Evolutionary conservation across 2,888 invertebrate species (phyloP).

Genomic region (Epirrhoe tristata): DNA sequence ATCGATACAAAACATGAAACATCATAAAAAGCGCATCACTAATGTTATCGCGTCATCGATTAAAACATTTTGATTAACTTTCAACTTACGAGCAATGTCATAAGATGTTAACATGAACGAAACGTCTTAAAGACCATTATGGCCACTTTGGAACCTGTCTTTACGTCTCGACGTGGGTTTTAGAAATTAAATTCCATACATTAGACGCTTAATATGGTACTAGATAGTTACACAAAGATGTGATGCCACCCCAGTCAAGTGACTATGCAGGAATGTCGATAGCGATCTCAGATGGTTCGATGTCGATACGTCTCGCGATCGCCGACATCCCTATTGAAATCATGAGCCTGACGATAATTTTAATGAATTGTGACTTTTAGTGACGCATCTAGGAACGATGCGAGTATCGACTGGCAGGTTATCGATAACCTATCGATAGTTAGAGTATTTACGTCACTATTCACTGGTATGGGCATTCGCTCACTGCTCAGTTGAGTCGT

Average conservation of each 20-base stretch:
- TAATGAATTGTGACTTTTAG: slow-evolving; percentile 84
- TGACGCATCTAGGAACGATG: slow-evolving; percentile 75
- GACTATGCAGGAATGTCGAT: slow-evolving; percentile 83
- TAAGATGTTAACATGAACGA: slow-evolving; percentile 70
- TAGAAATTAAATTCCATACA: slow-evolving; percentile 82
- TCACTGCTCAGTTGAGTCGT: no score
- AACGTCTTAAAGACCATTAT: slow-evolving; percentile 76
- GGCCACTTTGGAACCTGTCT: slow-evolving; percentile 66
- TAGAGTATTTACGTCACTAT: slow-evolving; percentile 24
- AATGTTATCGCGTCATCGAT: slow-evolving; percentile 82
- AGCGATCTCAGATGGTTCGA: slow-evolving; percentile 75
- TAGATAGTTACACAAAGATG: slow-evolving; percentile 79
- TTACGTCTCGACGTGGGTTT: slow-evolving; percentile 65
- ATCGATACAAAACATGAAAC: slow-evolving; percentile 49
- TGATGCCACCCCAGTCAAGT: slow-evolving; percentile 83
- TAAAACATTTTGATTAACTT: slow-evolving; percentile 86
- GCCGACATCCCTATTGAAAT: slow-evolving; percentile 82
- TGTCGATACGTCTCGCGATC: slow-evolving; percentile 79
- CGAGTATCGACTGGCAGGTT: slow-evolving; percentile 51
- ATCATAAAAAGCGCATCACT: slow-evolving; percentile 65
- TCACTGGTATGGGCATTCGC: background rate
- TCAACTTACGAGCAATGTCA: slow-evolving; percentile 83
- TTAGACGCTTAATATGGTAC: slow-evolving; percentile 81
- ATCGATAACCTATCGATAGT: slow-evolving; percentile 48
- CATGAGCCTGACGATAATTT: slow-evolving; percentile 79